Conservation (phyloP, 2,797 vertebrate species). For the Bovichtus diacanthus region DNA sequence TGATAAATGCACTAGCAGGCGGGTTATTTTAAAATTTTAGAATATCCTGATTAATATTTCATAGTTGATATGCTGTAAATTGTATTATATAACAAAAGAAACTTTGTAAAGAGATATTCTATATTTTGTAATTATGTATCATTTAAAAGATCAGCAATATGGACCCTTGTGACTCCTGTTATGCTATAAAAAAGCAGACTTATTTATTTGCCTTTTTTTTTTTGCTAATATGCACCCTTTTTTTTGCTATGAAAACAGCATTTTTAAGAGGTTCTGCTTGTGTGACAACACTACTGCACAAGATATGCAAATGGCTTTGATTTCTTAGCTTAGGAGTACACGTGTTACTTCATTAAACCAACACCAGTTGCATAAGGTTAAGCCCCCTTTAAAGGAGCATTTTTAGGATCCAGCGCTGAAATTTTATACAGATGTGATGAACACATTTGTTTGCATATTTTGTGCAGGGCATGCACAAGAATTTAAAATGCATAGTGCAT, state of each 20-base stretch:
- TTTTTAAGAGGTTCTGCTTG: slow-evolving; percentile 84
- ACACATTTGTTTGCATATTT: slow-evolving; percentile 78
- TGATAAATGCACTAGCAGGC: slow-evolving; percentile 92
- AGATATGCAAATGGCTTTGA: slow-evolving; percentile 83
- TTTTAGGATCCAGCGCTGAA: slow-evolving; percentile 60
- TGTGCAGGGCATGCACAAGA: slow-evolving; percentile 73
- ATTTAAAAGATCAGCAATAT: slow-evolving; percentile 98
- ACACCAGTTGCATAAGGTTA: slow-evolving; percentile 68
- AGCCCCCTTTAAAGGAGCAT: slow-evolving; percentile 66
- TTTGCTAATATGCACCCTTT: slow-evolving; percentile 80
- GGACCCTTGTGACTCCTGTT: slow-evolving; percentile 90
- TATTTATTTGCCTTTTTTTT: slow-evolving; percentile 82
- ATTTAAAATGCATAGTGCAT: slow-evolving; percentile 80
- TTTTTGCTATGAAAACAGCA: slow-evolving; percentile 77
- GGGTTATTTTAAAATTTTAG: slow-evolving; percentile 92
- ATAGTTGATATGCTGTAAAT: slow-evolving; percentile 95
- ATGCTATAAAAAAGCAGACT: slow-evolving; percentile 82
- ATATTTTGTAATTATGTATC: slow-evolving; percentile 99
- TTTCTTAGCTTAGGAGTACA: slow-evolving; percentile 61
- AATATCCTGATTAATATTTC: slow-evolving; percentile 93
- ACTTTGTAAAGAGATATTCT: slow-evolving; percentile 99
- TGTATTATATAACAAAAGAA: slow-evolving; percentile 92
- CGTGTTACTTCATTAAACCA: slow-evolving; percentile 57
- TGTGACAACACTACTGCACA: slow-evolving; percentile 84
- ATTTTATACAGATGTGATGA: slow-evolving; percentile 61